Evolutionary conservation across 2,113 vertebrate genomes (phyloP).

Genomic region (Rallus limicola): DNA sequence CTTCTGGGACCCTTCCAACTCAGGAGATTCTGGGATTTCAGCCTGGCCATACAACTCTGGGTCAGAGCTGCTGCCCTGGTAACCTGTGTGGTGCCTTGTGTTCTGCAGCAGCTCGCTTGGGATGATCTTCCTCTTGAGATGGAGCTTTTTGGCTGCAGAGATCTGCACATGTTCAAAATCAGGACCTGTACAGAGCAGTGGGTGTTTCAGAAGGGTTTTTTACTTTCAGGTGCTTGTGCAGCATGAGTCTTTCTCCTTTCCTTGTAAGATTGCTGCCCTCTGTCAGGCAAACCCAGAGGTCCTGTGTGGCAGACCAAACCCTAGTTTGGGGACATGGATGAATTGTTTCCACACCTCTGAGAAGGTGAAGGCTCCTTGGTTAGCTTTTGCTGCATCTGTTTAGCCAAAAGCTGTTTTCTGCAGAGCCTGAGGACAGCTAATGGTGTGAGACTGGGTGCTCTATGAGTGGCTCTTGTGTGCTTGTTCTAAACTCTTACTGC

Average conservation of each 20-base stretch:
- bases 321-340: neutral
- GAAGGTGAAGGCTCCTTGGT: neutral
- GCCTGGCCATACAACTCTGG: neutral
- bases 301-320: accelerated
- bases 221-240: neutral
- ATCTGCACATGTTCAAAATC: neutral
- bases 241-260: neutral
- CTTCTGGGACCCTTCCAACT: no score
- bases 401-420: neutral
- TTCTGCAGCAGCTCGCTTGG: neutral
- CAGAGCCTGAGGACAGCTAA: neutral
- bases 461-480: neutral
- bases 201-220: neutral
- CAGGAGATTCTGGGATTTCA: neutral
- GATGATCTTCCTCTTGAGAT: neutral
- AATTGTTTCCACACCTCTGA: neutral
- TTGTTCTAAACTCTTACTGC: neutral
- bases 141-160: neutral
- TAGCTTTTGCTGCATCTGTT: neutral
- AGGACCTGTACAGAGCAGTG: accelerated
- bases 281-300: neutral
- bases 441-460: neutral
- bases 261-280: neutral
- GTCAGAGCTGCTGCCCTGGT: neutral
- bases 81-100: neutral